Evolutionary conservation across 2,113 vertebrate genomes (phyloP).

Genomic region (Benitochromis conjunctus): DNA sequence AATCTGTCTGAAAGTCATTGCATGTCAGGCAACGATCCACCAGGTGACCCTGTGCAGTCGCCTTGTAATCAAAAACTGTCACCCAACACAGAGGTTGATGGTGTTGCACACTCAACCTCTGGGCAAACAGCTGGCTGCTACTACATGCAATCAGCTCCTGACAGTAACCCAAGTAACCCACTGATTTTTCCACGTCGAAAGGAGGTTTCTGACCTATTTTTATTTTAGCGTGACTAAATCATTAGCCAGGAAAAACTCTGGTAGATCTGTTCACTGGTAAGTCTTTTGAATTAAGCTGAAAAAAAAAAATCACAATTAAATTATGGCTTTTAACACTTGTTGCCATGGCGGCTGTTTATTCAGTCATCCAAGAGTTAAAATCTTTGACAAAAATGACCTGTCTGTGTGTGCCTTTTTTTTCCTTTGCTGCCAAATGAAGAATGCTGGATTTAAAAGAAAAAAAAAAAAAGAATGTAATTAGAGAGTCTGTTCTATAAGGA

Average conservation of each 20-base stretch:
- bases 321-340: constrained; percentile 23
- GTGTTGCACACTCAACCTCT: not conserved
- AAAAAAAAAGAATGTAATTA: not conserved
- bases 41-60: no score
- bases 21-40: not conserved
- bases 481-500: not conserved
- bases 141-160: not conserved
- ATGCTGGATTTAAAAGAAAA: not conserved
- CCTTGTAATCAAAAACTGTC: not conserved
- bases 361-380: constrained; percentile 18
- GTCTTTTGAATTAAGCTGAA: not conserved
- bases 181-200: not conserved
- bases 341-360: constrained; percentile 25
- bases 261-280: not conserved
- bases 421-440: not conserved
- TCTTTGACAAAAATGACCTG: not conserved
- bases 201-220: not conserved
- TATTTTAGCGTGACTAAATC: not conserved
- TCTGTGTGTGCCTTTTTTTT: not conserved
- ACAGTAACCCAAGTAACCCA: not conserved
- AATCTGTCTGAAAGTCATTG: not conserved
- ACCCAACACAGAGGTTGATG: not conserved
- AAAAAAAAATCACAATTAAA: constrained; percentile 22
- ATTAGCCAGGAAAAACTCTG: not conserved
- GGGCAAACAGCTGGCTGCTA: not conserved